Evolutionary conservation across 2,113 vertebrate genomes (phyloP), one percentile per base, ranked within the genome.

Genomic region (Sturnus vulgaris): DNA sequence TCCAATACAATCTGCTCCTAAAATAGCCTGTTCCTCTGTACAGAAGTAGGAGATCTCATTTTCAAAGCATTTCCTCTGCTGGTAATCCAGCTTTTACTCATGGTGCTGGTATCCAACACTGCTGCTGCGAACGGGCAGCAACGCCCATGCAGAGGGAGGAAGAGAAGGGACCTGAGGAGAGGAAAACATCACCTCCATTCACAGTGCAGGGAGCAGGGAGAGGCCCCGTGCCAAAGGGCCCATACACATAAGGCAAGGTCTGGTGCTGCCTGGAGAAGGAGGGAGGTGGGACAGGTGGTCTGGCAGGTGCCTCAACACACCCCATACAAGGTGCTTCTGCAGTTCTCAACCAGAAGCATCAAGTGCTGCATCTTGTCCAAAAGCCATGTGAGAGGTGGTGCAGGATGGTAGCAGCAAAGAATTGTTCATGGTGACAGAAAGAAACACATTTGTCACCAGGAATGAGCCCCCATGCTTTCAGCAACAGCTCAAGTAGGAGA

Each of bases 41-140:
- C 81, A 95, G 78, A 96, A 95, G 92, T 27, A 80, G 71, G 71
- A 94, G 82, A 87, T 94, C 85, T 96, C 92, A 96, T 95, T 93
- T 93, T 96, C 84, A 96, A 95, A 96, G 92, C 91, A 96, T 96
- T 96, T 96, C 92, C 94, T 94, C n/a, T 92, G 77, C 81, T 88
- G 87, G 83, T 94, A 78, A 37, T 56, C 90, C 71, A 86, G 88
- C 70, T 95, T 96, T 94, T 92, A 86, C 80, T 92, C 93, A 92
- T 1, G 0, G 39, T 17, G 78, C 78, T 94, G 80, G 56, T 93
- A 95, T 96, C 92, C 95, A 92, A 31, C 17, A 8, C 22, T 68
- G 64, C 71, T 83, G 76, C 1, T 1, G 52, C 0, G 2, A 93
- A 83, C 0, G 11, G 75, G 90, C 75, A 95, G 90, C 2, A 22